phyloP scores from a whole-genome alignment of 2,797 vertebrate genomes.

The Cichlasoma orientale region DNA sequence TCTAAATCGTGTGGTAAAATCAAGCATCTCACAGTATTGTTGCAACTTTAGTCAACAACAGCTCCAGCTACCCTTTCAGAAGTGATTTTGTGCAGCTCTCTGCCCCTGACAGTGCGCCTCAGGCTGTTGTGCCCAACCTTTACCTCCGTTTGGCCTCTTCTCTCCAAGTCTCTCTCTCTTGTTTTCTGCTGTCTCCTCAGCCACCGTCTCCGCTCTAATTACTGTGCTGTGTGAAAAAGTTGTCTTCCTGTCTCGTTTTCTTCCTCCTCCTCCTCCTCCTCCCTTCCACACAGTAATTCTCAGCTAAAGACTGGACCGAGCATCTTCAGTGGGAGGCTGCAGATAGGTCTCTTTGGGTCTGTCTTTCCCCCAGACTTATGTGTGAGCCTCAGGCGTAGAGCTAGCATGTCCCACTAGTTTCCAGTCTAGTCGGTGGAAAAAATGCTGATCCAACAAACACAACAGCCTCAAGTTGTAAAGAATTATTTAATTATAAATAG shows the following conservation, averaged over 20 bases:
- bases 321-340: slow-evolving; percentile 25
- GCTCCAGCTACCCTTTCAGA: slow-evolving; percentile 13
- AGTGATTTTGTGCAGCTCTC: slow-evolving; percentile 31
- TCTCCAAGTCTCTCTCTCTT: slow-evolving; percentile 4
- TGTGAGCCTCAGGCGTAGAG: slow-evolving; percentile 33
- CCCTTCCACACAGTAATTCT: slow-evolving; percentile 23
- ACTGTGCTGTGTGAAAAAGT: slow-evolving; percentile 25
- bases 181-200: slow-evolving; percentile 29
- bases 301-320: slow-evolving; percentile 9
- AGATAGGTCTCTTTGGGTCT: slow-evolving; percentile 9
- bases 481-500: not conserved
- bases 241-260: slow-evolving; percentile 4
- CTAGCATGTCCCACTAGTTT: slow-evolving; percentile 6
- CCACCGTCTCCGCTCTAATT: slow-evolving; percentile 30
- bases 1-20: not conserved
- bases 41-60: slow-evolving; percentile 5
- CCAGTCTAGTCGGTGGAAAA: not conserved
- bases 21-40: not conserved
- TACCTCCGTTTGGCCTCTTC: slow-evolving; percentile 34
- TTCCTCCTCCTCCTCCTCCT: not conserved
- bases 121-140: slow-evolving; percentile 60
- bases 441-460: not conserved
- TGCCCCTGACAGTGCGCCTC: slow-evolving; percentile 43
- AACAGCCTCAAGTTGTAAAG: not conserved
- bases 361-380: slow-evolving; percentile 5